Percentiles rank a stretch among this genome's conserved stretches.
Evolutionary conservation across 2,113 vertebrate species (phyloP).

Genomic region (Podarcis raffonei): DNA sequence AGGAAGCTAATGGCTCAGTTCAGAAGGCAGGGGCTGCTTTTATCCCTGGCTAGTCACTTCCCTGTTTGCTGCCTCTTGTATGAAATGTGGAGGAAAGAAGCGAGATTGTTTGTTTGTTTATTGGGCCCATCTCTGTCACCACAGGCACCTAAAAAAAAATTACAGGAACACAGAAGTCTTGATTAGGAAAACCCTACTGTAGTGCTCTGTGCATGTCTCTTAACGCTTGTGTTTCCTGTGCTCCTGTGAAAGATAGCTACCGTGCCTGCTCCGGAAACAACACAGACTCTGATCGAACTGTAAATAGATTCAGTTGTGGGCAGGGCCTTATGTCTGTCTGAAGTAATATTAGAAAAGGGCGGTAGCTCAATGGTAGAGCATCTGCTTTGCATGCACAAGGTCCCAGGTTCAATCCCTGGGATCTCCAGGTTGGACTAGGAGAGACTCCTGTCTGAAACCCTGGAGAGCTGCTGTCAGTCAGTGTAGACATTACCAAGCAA

Average conservation of each 20-base stretch:
- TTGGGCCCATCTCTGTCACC: too few relatives aligned
- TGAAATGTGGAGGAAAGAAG: neutral
- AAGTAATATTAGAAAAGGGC: neutral
- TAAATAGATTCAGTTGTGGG: neutral
- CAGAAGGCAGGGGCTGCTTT: constrained; percentile 2
- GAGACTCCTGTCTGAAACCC: too few relatives aligned
- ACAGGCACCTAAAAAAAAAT: neutral
- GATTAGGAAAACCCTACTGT: neutral
- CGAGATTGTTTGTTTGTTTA: neutral
- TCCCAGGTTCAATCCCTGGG: too few relatives aligned
- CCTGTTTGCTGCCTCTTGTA: neutral
- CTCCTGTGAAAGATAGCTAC: neutral
- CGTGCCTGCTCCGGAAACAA: neutral
- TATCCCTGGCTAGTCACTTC: neutral
- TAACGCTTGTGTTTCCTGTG: neutral
- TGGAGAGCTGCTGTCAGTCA: too few relatives aligned
- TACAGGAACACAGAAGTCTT: neutral
- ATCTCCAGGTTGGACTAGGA: too few relatives aligned
- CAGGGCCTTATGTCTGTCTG: neutral
- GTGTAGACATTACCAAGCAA: too few relatives aligned
- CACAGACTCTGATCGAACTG: neutral
- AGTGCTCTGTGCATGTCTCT: neutral
- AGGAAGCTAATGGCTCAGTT: neutral
- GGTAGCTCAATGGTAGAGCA: too few relatives aligned
- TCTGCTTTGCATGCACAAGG: too few relatives aligned